Conservation (phyloP, 2,888 invertebrate genomes). For the Elgonia sp. region DNA sequence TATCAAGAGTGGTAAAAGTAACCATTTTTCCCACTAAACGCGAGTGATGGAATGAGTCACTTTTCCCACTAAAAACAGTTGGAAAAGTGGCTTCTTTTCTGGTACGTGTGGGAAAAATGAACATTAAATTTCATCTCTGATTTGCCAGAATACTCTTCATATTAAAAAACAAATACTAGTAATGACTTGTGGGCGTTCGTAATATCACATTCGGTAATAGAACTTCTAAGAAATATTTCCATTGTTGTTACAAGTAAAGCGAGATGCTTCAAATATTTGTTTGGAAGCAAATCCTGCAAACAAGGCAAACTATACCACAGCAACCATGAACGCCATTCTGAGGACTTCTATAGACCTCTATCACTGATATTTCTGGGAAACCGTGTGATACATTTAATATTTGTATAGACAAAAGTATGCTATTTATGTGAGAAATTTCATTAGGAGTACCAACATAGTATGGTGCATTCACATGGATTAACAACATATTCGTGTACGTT, state of each 20-base stretch:
- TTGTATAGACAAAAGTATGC: neutral
- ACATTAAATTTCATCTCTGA: conserved; percentile 53
- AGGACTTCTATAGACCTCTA: neutral
- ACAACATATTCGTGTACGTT: conserved; percentile 49
- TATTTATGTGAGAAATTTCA: neutral
- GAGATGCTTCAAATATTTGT: conserved; percentile 66
- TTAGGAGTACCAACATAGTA: conserved; percentile 55
- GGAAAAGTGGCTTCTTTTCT: no score
- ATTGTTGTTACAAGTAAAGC: conserved; percentile 6
- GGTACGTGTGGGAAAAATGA: no score
- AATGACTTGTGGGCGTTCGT: neutral
- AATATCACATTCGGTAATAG: neutral
- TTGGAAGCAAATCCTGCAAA: conserved; percentile 54
- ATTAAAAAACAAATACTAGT: conserved; percentile 5
- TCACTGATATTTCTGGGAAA: neutral
- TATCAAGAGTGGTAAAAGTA: no score
- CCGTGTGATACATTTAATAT: neutral
- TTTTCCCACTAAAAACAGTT: no score
- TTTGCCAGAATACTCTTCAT: conserved; percentile 38
- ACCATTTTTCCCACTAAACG: no score
- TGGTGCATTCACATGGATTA: neutral
- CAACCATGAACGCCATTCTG: conserved; percentile 61
- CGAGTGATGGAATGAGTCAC: no score
- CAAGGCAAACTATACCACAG: conserved; percentile 53
- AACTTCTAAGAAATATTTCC: neutral